Base-by-base conservation (phyloP, 2,113 vertebrate species). In the Danionella cerebrum region DNA sequence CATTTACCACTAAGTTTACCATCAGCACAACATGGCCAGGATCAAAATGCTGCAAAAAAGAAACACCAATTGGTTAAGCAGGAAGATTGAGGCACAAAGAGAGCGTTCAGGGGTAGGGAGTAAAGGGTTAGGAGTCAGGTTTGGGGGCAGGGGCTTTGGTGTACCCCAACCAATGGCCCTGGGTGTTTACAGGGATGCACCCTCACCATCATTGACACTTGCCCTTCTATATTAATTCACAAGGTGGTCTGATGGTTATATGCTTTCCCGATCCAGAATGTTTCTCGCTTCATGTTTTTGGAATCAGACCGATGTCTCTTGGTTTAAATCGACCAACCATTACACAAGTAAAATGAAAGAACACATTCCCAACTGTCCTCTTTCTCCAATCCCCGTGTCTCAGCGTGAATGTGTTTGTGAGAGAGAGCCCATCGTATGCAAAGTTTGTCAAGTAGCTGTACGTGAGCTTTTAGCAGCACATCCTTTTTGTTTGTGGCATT, bases 1-100 rank as follows among this genome's bases (percentile, higher is more conserved):
- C 93, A 96, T 97, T 98, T 98, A 98, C 96, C 96, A 97, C 96
- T 98, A 98, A 98, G 94, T 96, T 98, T 98, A 98, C 96, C 96
- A 98, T 98, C 96, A 96, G 94, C 96, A 97, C 96, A 97, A 98
- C 95, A 98, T 96, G 95, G 94, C 93, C 96, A 91, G 94, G 96
- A 93, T 97, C 94, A 98, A 91, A 97, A 93, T 83, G 91, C 96
- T 98, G 95, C 95, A 98, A 98, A 97, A 97, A 96, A 98, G 94
- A 98, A 97, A 98, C 90, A 98, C 89, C 93, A 95, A 88, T 95
- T 92, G 94, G 94, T 98, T 98, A 98, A 95, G 93, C 89, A 95
- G 91, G 91, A 93, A 96, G 91, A 92, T 91, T 91, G 72, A 94
- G 91, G 90, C 86, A 92, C 81, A 91, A 84, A 88, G 91, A 93